phyloP scores from a whole-genome alignment of 2,113 vertebrate genomes.

The Suricata suricatta region DNA sequence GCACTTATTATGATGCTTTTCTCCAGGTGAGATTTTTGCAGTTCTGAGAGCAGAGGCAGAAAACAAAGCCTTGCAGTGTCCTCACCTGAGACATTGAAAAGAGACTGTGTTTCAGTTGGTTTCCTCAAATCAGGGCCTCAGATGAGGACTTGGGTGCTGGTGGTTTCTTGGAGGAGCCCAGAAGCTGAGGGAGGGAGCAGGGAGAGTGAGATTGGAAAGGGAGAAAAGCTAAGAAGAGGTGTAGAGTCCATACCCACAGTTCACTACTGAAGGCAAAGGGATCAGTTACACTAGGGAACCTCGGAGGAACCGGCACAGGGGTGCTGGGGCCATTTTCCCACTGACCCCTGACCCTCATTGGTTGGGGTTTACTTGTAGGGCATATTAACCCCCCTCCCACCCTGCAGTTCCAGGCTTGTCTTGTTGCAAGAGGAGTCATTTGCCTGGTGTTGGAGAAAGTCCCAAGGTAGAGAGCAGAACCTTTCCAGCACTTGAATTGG shows the following conservation, averaged over 20 bases:
- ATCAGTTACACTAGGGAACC: background rate
- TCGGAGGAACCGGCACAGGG: background rate
- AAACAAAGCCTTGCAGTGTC: background rate
- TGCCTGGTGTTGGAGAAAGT: background rate
- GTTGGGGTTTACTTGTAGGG: too few relatives aligned
- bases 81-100: background rate
- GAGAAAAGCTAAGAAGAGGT: background rate
- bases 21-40: background rate
- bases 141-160: background rate
- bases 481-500: background rate
- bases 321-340: background rate
- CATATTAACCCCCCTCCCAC: background rate
- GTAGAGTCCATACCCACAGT: background rate
- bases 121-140: background rate
- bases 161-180: background rate
- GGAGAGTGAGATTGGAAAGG: background rate
- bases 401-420: background rate
- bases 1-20: background rate
- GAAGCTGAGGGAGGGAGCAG: background rate
- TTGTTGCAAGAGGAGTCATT: background rate
- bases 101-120: fast-evolving
- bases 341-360: background rate
- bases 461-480: background rate
- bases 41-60: background rate
- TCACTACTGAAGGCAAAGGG: background rate